Evolutionary conservation across 1,140 invertebrate species (phyloP).

Genomic region (Arion vulgaris): DNA sequence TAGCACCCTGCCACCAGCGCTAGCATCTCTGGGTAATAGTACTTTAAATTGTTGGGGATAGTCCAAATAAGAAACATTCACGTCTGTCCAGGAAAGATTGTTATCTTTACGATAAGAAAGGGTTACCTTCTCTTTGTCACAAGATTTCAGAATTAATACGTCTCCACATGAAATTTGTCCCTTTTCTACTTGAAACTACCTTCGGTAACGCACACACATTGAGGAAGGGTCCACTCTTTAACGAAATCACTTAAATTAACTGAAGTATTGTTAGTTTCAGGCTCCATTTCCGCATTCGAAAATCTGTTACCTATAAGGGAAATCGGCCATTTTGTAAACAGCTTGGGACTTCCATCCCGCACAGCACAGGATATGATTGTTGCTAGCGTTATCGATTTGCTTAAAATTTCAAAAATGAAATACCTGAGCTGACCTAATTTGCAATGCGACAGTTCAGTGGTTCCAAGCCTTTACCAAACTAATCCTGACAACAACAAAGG

Average conservation of each 20-base stretch:
- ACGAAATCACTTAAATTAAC: constrained; percentile 38
- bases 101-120: constrained; percentile 19
- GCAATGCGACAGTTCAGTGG: too few species aligned
- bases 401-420: not conserved
- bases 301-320: not conserved
- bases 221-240: constrained; percentile 22
- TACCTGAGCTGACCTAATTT: constrained; percentile 14
- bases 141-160: constrained; percentile 39
- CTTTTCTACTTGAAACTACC: constrained; percentile 34
- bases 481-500: too few species aligned
- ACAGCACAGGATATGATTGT: not conserved
- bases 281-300: not conserved
- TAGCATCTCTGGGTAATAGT: constrained; percentile 39
- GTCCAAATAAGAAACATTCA: constrained; percentile 34
- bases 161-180: constrained; percentile 41
- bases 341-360: not conserved
- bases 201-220: constrained; percentile 39
- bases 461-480: too few species aligned
- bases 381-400: not conserved
- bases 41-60: constrained; percentile 37
- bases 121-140: constrained; percentile 14
- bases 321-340: constrained; percentile 14
- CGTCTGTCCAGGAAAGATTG: not conserved
- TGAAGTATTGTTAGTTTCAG: too few species aligned
- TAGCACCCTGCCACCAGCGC: constrained; percentile 3